Conservation (phyloP, 2,113 vertebrate genomes). For the Tupaia tana region DNA sequence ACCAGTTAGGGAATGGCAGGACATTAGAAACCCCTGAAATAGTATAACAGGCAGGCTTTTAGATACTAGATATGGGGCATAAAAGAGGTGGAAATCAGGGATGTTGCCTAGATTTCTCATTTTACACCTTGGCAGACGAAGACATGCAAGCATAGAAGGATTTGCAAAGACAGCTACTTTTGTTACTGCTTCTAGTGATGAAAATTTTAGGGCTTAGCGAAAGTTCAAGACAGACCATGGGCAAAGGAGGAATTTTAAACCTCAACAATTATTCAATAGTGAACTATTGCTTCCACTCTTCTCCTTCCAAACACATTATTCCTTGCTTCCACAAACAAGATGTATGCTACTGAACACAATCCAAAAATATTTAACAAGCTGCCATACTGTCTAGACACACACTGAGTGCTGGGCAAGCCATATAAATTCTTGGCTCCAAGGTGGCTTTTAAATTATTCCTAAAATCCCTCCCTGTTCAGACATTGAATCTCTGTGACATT, state of each 20-base stretch:
- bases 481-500: background rate
- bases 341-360: background rate
- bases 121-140: background rate
- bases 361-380: background rate
- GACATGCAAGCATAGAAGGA: background rate
- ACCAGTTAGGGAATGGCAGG: background rate
- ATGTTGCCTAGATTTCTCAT: background rate
- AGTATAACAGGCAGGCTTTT: too few relatives aligned
- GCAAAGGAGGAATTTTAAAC: background rate
- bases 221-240: background rate
- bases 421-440: background rate
- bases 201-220: background rate
- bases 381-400: background rate
- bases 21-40: rapidly evolving
- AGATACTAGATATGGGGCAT: too few relatives aligned
- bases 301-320: background rate
- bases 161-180: background rate
- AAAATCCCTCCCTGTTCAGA: background rate
- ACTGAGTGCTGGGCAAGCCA: background rate
- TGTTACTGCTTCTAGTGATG: background rate
- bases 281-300: rapidly evolving
- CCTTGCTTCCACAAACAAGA: too few relatives aligned
- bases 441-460: background rate
- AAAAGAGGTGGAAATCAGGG: background rate
- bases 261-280: background rate